Base-by-base conservation (phyloP, 2,113 vertebrate species). In the Tachysurus vachellii region DNA sequence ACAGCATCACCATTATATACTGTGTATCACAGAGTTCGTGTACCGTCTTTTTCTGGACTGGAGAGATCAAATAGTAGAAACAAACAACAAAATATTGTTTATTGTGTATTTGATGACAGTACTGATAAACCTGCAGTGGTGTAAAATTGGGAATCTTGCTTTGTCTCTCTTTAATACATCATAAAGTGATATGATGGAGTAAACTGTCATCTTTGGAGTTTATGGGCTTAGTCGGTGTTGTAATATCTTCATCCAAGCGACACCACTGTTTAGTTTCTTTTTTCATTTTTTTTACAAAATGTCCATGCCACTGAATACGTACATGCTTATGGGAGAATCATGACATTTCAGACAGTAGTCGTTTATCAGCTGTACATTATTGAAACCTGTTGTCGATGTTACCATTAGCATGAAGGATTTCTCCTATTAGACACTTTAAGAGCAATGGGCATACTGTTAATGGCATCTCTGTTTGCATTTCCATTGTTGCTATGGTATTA, bases 91-190 rank as follows among this genome's bases (percentile, higher is more conserved):
- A 9, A 7, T n/a, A 57, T 75, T 31, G 26, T 26, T 73, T 23
- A 73, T 84, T n/a, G 7, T 47, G 47, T 54, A 31, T 77, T 85
- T 77, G 59, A 80, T 80, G 53, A 28, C 19, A 61, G 19, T 36
- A 8, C 31, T 7, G 28, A 12, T 47, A 31, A 31, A 13, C 10
- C 61, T 57, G 75, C 62, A 56, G 50, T 42, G 59, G 57, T n/a
- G 23, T 26, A 50, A 75, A 42, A 76, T 50, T 80, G 61, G 68
- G 53, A 10, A 44, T 31, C n/a, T 19, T 53, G 73, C 59, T 47
- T 17, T 10, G 14, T 21, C 17, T 64, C 2, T 57, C 7, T 56
- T 54, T 36, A 54, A 44, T 50, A 57, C 47, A 80, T 56, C 50
- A 64, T 9, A 17, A 59, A 85, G 61, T 10, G 36, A 36, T 36